Conservation (phyloP, 2,113 vertebrate species). For the Passer montanus region DNA sequence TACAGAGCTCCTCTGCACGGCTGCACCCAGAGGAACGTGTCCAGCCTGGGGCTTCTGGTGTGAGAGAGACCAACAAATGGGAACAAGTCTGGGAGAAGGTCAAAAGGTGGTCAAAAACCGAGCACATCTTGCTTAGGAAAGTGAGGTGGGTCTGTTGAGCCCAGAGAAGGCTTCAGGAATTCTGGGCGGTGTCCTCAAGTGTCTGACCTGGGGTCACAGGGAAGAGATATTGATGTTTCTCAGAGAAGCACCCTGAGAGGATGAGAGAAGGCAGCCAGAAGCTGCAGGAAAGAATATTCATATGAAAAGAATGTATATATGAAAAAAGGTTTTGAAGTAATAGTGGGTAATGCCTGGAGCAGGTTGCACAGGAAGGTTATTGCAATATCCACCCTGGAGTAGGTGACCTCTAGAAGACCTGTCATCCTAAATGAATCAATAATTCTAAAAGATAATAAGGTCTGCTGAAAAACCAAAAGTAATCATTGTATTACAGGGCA, state of each 20-base stretch:
- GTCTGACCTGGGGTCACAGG: background rate
- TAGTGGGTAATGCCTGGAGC: background rate
- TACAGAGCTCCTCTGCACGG: accelerated
- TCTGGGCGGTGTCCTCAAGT: background rate
- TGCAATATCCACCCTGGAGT: background rate
- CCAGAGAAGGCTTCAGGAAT: background rate
- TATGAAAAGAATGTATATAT: background rate
- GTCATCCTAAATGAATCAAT: background rate
- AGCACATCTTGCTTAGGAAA: accelerated
- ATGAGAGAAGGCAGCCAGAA: background rate
- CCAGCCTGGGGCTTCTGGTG: background rate
- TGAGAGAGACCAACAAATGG: background rate
- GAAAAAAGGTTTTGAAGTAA: background rate
- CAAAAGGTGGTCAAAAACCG: background rate
- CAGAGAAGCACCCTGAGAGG: background rate
- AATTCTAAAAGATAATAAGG: background rate
- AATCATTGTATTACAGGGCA: background rate
- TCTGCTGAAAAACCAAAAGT: background rate
- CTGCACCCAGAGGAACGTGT: accelerated
- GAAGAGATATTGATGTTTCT: background rate
- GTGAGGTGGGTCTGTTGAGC: background rate
- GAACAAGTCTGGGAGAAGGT: background rate
- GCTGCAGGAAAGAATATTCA: background rate
- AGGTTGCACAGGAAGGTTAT: background rate
- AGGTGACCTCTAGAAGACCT: background rate